A percentile compares a stretch with the other conserved stretches of the same genome.
Conservation (phyloP, 1,140 invertebrate species). For the Pseudobourletiella spinata region DNA sequence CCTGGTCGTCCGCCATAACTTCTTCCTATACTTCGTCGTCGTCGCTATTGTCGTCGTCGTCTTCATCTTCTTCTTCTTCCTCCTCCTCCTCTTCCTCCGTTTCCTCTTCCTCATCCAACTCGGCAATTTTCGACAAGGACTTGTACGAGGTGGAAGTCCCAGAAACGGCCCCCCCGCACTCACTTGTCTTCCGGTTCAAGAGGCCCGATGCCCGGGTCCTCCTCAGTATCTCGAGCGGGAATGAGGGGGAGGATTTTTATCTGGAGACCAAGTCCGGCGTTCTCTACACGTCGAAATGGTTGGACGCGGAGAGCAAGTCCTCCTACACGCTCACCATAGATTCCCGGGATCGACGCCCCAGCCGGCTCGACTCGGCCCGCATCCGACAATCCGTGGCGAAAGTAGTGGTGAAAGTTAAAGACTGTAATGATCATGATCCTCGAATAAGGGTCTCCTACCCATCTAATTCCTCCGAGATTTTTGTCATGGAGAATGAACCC, state of each 20-base stretch:
- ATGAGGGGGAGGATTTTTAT: slow-evolving; percentile 76
- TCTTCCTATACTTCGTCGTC: too few species aligned
- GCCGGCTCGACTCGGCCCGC: slow-evolving; percentile 18
- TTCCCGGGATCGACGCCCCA: slow-evolving; percentile 27
- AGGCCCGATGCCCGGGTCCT: slow-evolving; percentile 77
- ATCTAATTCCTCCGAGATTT: slow-evolving; percentile 37
- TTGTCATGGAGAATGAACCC: slow-evolving; percentile 73
- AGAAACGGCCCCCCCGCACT: slow-evolving; percentile 79
- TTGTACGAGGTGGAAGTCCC: slow-evolving; percentile 77
- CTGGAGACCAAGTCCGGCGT: slow-evolving; percentile 82
- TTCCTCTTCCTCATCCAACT: too few species aligned
- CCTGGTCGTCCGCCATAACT: slow-evolving; percentile 22
- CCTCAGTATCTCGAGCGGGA: slow-evolving; percentile 83
- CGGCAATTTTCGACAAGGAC: slow-evolving; percentile 77
- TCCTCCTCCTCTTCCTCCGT: too few species aligned
- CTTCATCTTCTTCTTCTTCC: too few species aligned
- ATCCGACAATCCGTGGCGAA: slow-evolving; percentile 35
- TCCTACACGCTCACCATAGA: slow-evolving; percentile 79
- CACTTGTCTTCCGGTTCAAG: slow-evolving; percentile 73
- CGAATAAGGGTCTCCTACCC: slow-evolving; percentile 1
- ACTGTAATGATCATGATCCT: slow-evolving; percentile 6
- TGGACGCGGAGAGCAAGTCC: slow-evolving; percentile 77
- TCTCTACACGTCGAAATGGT: slow-evolving; percentile 66
- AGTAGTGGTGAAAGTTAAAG: slow-evolving; percentile 37
- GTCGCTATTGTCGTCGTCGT: too few species aligned